phyloP scores from a whole-genome alignment of 1,140 invertebrate species.

The Anastrepha obliqua region DNA sequence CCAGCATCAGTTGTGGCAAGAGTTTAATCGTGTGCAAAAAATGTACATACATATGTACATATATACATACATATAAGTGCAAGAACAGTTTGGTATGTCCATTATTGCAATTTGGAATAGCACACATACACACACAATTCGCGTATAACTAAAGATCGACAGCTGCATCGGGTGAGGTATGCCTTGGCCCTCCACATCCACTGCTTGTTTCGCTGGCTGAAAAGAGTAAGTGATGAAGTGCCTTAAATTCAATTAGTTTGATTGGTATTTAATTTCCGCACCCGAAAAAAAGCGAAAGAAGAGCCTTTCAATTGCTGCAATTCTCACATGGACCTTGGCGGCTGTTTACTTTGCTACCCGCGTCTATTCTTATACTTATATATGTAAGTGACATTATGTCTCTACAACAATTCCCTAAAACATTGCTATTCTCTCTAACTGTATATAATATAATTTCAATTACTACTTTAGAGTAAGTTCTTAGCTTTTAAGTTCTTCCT shows the following conservation, averaged over 20 bases:
- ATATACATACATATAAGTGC: neutral
- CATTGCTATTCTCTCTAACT: too few relatives aligned
- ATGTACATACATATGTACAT: neutral
- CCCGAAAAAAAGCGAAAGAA: neutral
- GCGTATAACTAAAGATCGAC: neutral
- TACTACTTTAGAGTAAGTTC: too few relatives aligned
- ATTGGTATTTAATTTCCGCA: conserved; percentile 18
- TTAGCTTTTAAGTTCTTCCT: too few relatives aligned
- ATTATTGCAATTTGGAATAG: neutral
- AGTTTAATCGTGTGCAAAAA: neutral
- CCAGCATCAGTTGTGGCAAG: neutral
- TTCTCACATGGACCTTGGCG: conserved; percentile 3
- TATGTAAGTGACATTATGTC: too few relatives aligned
- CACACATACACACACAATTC: neutral
- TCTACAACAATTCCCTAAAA: too few relatives aligned
- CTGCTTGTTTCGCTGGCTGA: neutral
- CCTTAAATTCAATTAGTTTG: conserved; percentile 30
- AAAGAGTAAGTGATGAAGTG: conserved; percentile 26
- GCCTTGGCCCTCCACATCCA: neutral
- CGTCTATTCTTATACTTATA: neutral
- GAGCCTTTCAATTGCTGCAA: neutral
- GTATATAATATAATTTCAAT: too few relatives aligned
- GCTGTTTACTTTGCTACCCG: neutral
- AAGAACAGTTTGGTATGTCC: neutral
- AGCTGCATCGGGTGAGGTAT: neutral